Evolutionary conservation across 2,888 invertebrate species (phyloP).

Genomic region (Diarsia dahlii): DNA sequence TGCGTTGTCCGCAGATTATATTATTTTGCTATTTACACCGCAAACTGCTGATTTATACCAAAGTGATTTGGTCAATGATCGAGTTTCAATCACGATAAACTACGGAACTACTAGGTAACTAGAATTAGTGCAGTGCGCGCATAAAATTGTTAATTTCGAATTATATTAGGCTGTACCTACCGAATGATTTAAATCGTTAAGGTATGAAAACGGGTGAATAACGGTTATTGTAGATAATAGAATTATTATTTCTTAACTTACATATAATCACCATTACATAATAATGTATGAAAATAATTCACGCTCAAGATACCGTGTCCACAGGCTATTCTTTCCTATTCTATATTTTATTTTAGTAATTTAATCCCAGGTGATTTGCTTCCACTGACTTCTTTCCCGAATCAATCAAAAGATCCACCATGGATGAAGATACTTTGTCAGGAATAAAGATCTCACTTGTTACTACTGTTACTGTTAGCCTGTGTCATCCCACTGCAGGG

Average conservation of each 20-base stretch:
- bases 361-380: neutral
- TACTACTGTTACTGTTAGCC: no score
- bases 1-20: constrained; percentile 9
- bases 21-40: constrained; percentile 3
- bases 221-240: no score
- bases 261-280: no score
- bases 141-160: neutral
- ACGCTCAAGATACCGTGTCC: neutral
- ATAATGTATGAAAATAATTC: neutral
- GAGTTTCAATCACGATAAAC: constrained; percentile 20
- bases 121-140: neutral
- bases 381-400: neutral
- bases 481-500: no score
- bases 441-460: no score
- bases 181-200: neutral
- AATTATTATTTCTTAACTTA: no score
- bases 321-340: neutral
- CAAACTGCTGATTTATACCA: constrained; percentile 11
- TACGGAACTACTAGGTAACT: neutral
- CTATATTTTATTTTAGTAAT: neutral
- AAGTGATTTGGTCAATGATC: constrained; percentile 22
- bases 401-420: no score
- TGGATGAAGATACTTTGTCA: no score
- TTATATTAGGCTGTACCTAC: neutral
- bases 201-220: neutral